Evolutionary conservation across 2,797 vertebrate genomes (phyloP), one percentile per base, ranked within the genome.

Genomic region (Scyliorhinus canicula): DNA sequence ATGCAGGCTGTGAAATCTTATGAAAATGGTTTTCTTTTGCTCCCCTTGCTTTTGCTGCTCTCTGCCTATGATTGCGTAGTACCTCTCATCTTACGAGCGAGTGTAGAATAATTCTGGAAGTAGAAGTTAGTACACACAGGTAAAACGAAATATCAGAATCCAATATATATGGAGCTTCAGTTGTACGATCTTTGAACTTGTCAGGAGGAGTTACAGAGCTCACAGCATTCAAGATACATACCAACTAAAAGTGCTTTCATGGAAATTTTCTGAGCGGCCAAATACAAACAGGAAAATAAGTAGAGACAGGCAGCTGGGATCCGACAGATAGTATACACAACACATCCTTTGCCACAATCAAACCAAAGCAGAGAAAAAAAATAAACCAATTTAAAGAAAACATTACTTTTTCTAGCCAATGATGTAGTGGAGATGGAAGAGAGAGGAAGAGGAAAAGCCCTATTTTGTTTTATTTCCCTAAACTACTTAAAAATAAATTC

Each of bases 231-330:
- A 60, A 90, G 67, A 74, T 21, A 71, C 40, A 3, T 94, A 44
- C 67, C 65, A 74, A 94, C 31, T 74, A 74, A 16, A 93, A 95
- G 67, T 95, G 63, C 63, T 31, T 52, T 79, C 91, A 16, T 0
- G 86, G 95, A 96, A 95, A 91, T 69, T 4, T 11, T 82, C 85
- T 0, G 8, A n/a, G 0, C 84, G 90, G 88, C 26, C 69, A 96
- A 96, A 96, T 52, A 91, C 95, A 96, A 96, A 96, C 71, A 95
- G 65, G 74, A 96, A 96, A 88, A 95, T 95, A 95, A 95, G 40
- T 69, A 95, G 95, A 95, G 95, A 71, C 52, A 95, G 95, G 71
- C 24, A 94, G 93, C 44, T 74, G 67, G 91, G 47, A 94, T 31
- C 93, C 44, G 47, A 52, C 67, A 94, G 67, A 74, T 67, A 35